These are phyloP conservation scores for Hystrix brachyura DNA, from an alignment of 2,113 vertebrate genomes.

Conservation along the genomic window DNA sequence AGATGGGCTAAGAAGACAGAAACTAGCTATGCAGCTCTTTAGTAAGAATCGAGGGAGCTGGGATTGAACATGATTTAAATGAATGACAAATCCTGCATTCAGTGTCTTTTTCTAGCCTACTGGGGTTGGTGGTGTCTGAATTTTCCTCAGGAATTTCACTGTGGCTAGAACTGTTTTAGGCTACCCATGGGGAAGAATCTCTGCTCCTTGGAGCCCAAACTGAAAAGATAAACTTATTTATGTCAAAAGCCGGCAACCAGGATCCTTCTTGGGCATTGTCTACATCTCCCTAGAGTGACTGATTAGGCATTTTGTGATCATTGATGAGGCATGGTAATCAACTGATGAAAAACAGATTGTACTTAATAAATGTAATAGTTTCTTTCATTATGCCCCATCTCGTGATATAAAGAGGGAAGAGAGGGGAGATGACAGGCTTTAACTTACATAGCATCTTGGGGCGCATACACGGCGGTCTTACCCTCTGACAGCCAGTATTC, in stretches of 20 bases:
- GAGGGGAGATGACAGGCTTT: not conserved
- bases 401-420: not conserved
- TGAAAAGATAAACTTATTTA: not conserved
- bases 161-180: not conserved
- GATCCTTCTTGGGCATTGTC: not conserved
- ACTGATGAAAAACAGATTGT: not conserved
- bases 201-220: not conserved
- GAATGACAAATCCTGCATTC: not conserved
- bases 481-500: not conserved
- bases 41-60: not conserved
- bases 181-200: not conserved
- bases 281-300: not conserved
- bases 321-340: not conserved
- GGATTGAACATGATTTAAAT: not conserved
- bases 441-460: not conserved
- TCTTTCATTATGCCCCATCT: not conserved
- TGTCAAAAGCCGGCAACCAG: not conserved
- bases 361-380: too few species aligned
- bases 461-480: too few species aligned
- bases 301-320: too few species aligned
- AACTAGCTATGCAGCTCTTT: not conserved
- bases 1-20: not conserved
- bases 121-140: not conserved
- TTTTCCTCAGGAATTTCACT: not conserved
- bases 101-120: too few species aligned